Conservation (phyloP, 2,113 vertebrate genomes). For the Eupsittula cactorum region DNA sequence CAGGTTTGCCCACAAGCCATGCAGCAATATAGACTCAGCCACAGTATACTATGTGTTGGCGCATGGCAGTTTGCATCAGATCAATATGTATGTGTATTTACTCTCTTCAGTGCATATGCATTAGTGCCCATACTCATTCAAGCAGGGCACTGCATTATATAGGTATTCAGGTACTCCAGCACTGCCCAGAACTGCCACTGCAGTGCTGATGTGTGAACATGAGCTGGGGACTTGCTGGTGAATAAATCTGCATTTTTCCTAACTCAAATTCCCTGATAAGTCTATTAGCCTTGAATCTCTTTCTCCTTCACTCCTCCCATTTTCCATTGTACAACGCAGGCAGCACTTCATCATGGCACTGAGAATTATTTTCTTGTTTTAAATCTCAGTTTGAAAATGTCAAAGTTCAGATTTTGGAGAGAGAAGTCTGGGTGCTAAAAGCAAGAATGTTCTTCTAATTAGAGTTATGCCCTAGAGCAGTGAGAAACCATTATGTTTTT, state of each 20-base stretch:
- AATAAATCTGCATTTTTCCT: not conserved
- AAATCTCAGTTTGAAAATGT: slow-evolving; percentile 69
- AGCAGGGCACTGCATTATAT: not conserved
- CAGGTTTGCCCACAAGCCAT: not conserved
- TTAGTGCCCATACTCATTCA: fast-evolving
- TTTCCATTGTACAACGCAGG: not conserved
- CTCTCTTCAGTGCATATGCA: fast-evolving
- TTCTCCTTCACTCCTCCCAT: not conserved
- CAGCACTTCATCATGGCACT: not conserved
- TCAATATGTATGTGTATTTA: fast-evolving
- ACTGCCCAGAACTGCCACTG: fast-evolving
- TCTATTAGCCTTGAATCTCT: not conserved
- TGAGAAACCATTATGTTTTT: slow-evolving; percentile 66
- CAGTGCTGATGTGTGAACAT: fast-evolving
- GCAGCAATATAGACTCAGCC: not conserved
- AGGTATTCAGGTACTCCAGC: not conserved
- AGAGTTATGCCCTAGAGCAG: slow-evolving; percentile 57
- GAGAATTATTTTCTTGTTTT: slow-evolving; percentile 64
- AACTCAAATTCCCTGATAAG: not conserved
- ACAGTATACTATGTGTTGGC: not conserved
- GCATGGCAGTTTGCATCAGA: too few species aligned
- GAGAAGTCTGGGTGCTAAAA: slow-evolving; percentile 53
- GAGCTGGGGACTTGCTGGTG: not conserved
- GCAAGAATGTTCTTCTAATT: slow-evolving; percentile 67
- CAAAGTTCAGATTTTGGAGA: slow-evolving; percentile 59